These are phyloP conservation scores for Centroberyx gerrardi DNA, from an alignment of 2,797 vertebrate species.

Conservation along the genomic window DNA sequence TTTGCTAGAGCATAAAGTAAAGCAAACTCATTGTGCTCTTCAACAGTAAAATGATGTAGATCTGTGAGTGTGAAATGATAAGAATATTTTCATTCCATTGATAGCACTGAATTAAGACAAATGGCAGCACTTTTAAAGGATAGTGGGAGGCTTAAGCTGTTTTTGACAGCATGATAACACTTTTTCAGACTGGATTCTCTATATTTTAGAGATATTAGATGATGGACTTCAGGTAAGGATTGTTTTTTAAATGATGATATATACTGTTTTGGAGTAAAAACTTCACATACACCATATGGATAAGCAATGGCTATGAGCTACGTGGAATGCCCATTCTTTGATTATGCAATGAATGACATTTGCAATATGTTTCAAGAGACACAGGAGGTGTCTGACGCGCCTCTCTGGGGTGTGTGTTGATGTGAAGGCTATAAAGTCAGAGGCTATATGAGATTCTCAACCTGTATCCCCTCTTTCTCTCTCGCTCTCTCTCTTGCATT, in stretches of 20 bases:
- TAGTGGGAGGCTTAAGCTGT: neutral
- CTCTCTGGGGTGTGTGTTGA: slow-evolving; percentile 36
- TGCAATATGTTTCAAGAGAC: slow-evolving; percentile 26
- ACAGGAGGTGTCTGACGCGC: slow-evolving; percentile 14
- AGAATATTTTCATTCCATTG: slow-evolving; percentile 8
- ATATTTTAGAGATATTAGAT: neutral
- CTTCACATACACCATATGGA: neutral
- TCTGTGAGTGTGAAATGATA: slow-evolving; percentile 32
- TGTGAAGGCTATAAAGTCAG: slow-evolving; percentile 47
- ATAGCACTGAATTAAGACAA: slow-evolving; percentile 7
- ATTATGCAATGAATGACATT: slow-evolving; percentile 44
- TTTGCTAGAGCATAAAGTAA: slow-evolving; percentile 43
- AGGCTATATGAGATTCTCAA: slow-evolving; percentile 66
- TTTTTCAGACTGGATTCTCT: neutral
- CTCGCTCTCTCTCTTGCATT: slow-evolving; percentile 38
- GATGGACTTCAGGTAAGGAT: no score
- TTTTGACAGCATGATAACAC: neutral
- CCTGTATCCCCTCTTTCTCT: slow-evolving; percentile 58
- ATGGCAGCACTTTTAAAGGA: neutral
- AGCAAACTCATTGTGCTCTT: slow-evolving; percentile 42
- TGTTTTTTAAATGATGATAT: no score
- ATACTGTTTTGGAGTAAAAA: no score
- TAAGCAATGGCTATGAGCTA: neutral
- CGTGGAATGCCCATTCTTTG: neutral
- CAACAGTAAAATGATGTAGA: slow-evolving; percentile 23